Evolutionary conservation across 2,888 invertebrate genomes (phyloP), one percentile per base, ranked within the genome.

Genomic region (Tridacna crocea): DNA sequence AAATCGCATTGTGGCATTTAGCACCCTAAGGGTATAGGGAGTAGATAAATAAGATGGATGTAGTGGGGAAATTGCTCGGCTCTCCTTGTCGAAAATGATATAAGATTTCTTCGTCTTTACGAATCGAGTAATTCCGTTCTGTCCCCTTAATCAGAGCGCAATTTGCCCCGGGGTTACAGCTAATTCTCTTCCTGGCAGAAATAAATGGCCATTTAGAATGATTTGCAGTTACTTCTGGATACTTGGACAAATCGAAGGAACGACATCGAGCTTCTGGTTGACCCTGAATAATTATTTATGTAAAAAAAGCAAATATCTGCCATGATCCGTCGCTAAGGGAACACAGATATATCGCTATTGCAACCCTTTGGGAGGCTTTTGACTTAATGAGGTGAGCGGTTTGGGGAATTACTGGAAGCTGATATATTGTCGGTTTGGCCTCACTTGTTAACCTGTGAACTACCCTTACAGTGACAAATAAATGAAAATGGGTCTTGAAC

Each of bases 141-240:
- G 65, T 26, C 24, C 65, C 27, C 10, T 26, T 61, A 68, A 68
- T 68, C 68, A 77, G 46, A 36, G 27, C 17, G 68, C 27, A 58
- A 22, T 70, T 51, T 36, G 68, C 82, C 77, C 27, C 24, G 22
- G 60, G 83, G 58, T 84, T 78, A 79, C 75, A 77, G 66, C 58
- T 75, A 84, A 84, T 84, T 77, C 68, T 48, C 72, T 77, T 36
- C 77, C 75, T 80, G 83, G 80, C 83, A 84, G 75, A 75, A 80
- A 84, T 78, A 80, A 80, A 84, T 80, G 77, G 72, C 65, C 65
- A 74, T 63, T 79, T 79, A 68, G 68, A 68, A 47, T 68, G 68
- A 68, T 68, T 68, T 68, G 77, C 77, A 77, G 77, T 58, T 66
- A 77, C 61, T 77, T 58, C 27, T 36, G 68, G 70, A 68, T 68